A percentile compares a stretch with the other conserved stretches of the same genome.
Evolutionary conservation across 2,113 vertebrate species (phyloP).

Genomic region (Shinisaurus crocodilurus): DNA sequence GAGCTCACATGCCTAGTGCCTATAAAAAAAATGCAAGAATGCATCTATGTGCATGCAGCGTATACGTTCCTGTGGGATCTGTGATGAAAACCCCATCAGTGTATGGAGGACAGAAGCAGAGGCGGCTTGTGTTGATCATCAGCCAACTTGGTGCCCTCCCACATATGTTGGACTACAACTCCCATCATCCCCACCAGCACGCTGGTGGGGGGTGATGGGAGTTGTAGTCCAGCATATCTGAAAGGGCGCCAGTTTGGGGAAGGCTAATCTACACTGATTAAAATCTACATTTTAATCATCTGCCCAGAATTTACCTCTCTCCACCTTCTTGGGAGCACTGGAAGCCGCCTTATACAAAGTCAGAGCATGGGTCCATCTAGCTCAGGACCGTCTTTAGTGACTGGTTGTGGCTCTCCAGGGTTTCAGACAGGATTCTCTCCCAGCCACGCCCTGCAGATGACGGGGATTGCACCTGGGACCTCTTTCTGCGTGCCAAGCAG

Average conservation of each 20-base stretch:
- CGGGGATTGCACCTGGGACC: background rate
- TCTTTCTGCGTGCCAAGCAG: background rate
- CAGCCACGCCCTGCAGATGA: background rate
- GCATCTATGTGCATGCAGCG: background rate
- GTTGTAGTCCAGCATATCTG: too few species aligned
- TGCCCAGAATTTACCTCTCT: too few species aligned
- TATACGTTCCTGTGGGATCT: background rate
- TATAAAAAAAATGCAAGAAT: background rate
- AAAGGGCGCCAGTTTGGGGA: too few species aligned
- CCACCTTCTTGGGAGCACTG: background rate
- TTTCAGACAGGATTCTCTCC: background rate
- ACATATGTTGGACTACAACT: too few species aligned
- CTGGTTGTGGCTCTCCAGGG: background rate
- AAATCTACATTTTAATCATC: background rate
- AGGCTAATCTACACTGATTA: background rate
- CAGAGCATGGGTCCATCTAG: background rate
- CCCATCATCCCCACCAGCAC: too few species aligned
- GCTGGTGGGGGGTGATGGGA: too few species aligned
- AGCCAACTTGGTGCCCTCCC: too few species aligned
- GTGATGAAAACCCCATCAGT: background rate
- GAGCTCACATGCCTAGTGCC: background rate
- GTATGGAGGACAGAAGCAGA: background rate
- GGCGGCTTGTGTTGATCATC: background rate
- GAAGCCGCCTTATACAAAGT: background rate
- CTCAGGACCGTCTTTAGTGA: background rate